These are phyloP conservation scores for Sialia sialis DNA, from an alignment of 2,113 vertebrate genomes.

Conservation along the genomic window DNA sequence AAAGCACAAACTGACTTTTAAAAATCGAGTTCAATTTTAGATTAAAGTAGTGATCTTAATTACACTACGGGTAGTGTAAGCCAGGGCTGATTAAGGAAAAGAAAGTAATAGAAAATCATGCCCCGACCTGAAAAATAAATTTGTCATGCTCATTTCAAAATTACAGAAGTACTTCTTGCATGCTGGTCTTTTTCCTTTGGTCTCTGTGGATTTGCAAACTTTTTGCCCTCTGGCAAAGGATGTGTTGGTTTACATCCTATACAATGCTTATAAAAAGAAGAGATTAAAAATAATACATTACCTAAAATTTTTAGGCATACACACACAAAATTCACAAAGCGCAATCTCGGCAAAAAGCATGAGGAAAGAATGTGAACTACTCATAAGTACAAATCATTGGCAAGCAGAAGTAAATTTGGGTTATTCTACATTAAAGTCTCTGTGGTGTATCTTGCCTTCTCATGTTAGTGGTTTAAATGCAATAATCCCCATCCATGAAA, in stretches of 20 bases:
- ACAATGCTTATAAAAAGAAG: neutral
- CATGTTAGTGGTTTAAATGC: neutral
- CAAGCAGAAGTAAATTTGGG: neutral
- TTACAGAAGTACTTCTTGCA: neutral
- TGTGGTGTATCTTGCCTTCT: neutral
- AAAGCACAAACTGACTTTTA: neutral
- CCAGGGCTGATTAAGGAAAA: neutral
- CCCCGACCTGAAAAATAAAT: neutral
- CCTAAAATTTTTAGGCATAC: neutral
- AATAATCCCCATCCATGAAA: neutral
- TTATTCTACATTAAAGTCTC: neutral
- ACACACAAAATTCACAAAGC: neutral
- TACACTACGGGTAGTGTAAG: neutral
- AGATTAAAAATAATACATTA: neutral
- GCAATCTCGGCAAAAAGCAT: neutral
- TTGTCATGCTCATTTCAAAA: neutral
- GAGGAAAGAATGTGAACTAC: neutral
- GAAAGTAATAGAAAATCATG: neutral
- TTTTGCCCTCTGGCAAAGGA: neutral
- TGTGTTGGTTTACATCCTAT: neutral
- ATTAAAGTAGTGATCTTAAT: neutral
- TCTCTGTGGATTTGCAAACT: neutral
- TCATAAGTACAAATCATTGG: neutral
- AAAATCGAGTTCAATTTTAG: neutral
- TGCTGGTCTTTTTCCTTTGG: neutral